A percentile compares a stretch with the other conserved stretches of the same genome.
Conservation (phyloP, 2,113 vertebrate genomes). For the Gavialis gangeticus region DNA sequence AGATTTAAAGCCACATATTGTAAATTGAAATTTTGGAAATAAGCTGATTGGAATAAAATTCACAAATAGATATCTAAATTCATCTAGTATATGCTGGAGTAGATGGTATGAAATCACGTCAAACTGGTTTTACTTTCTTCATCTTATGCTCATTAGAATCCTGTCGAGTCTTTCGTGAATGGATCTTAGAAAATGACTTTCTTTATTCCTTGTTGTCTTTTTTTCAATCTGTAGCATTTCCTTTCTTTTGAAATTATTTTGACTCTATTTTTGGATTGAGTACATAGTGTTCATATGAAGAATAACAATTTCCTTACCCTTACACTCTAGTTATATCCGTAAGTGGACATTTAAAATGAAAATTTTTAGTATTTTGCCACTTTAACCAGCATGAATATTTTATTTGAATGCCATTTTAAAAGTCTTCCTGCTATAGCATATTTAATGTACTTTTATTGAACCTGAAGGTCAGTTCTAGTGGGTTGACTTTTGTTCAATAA, state of each 20-base stretch:
- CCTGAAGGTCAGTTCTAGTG: slow-evolving; percentile 8
- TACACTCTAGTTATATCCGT: not conserved
- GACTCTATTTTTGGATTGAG: not conserved
- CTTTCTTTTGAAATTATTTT: not conserved
- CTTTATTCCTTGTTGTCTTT: not conserved
- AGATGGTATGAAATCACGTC: not conserved
- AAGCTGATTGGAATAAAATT: not conserved
- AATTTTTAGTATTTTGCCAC: not conserved
- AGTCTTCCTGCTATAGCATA: not conserved
- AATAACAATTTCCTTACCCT: not conserved
- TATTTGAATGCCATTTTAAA: slow-evolving; percentile 23
- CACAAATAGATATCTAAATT: not conserved
- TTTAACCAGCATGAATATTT: not conserved
- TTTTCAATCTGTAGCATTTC: not conserved
- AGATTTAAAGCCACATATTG: not conserved
- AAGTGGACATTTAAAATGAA: not conserved
- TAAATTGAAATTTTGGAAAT: not conserved
- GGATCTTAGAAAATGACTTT: not conserved
- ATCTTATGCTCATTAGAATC: not conserved
- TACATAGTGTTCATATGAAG: not conserved
- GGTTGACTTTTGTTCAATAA: not conserved
- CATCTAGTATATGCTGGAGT: not conserved
- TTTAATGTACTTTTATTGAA: not conserved
- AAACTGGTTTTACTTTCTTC: not conserved
- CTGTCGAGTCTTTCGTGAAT: not conserved